Evolutionary conservation across 2,797 vertebrate genomes (phyloP).

Genomic region (Sebastes oblongus): DNA sequence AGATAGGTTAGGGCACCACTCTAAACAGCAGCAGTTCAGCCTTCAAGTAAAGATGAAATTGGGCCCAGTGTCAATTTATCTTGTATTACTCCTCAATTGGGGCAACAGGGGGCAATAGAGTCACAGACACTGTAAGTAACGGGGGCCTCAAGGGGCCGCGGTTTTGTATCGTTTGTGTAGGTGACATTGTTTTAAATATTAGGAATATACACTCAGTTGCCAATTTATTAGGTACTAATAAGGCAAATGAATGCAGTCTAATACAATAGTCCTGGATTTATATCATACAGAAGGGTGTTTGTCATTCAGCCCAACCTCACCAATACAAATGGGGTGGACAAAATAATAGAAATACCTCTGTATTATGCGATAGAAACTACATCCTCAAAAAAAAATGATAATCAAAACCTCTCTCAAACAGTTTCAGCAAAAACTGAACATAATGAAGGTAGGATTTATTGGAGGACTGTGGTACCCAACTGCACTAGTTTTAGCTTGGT

Average conservation of each 20-base stretch:
- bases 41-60: constrained; percentile 76
- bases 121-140: constrained; percentile 58
- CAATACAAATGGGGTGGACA: not conserved
- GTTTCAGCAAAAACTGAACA: too few species aligned
- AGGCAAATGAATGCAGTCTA: not conserved
- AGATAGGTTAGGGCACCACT: constrained; percentile 70
- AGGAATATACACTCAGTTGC: not conserved
- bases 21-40: constrained; percentile 68
- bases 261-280: not conserved
- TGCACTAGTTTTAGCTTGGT: not conserved
- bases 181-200: not conserved
- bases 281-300: not conserved
- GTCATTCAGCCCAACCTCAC: not conserved
- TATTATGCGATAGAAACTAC: not conserved
- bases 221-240: not conserved
- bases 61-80: constrained; percentile 77
- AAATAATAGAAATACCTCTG: not conserved
- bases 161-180: not conserved
- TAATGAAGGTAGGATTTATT: not conserved
- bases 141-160: not conserved
- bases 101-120: constrained; percentile 71
- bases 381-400: not conserved
- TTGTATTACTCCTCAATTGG: constrained; percentile 73
- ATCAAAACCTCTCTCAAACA: too few species aligned
- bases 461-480: too few species aligned